Conservation (phyloP, 1,140 invertebrate species). For the Helicoverpa armigera region DNA sequence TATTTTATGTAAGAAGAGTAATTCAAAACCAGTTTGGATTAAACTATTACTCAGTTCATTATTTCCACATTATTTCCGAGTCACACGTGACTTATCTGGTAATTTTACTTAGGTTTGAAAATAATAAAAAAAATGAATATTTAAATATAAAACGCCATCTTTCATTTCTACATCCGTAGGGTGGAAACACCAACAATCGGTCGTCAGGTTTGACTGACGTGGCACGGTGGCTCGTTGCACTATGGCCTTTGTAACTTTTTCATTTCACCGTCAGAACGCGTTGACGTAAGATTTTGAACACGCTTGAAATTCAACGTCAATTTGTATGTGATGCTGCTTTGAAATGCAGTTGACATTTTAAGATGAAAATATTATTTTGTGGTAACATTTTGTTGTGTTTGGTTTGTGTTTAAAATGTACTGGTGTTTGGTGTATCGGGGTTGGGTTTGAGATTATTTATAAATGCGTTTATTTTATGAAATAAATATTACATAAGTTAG, state of each 20-base stretch:
- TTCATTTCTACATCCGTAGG: neutral
- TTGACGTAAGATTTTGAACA: slow-evolving; percentile 42
- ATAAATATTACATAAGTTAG: neutral
- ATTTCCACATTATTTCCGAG: too few relatives aligned
- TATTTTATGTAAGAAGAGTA: too few relatives aligned
- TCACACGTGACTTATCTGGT: too few relatives aligned
- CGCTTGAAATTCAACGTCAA: slow-evolving; percentile 42
- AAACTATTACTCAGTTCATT: too few relatives aligned
- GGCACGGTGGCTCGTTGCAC: slow-evolving; percentile 29
- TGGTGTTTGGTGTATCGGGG: neutral
- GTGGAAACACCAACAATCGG: slow-evolving; percentile 46
- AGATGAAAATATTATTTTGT: slow-evolving; percentile 34
- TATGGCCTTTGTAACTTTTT: slow-evolving; percentile 46
- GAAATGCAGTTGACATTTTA: slow-evolving; percentile 30
- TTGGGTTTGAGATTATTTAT: neutral
- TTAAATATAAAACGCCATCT: neutral
- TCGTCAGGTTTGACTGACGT: slow-evolving; percentile 52
- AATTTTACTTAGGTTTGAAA: too few relatives aligned
- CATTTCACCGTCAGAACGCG: slow-evolving; percentile 30
- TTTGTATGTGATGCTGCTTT: slow-evolving; percentile 36
- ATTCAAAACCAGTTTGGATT: too few relatives aligned
- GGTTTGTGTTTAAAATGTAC: neutral
- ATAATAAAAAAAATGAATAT: too few relatives aligned
- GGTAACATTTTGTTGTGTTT: neutral
- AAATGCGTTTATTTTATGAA: neutral